Percentiles rank a stretch among this genome's conserved stretches.
These are phyloP conservation scores for Clanis bilineata DNA, from an alignment of 2,888 invertebrate genomes.

Conservation along the genomic window DNA sequence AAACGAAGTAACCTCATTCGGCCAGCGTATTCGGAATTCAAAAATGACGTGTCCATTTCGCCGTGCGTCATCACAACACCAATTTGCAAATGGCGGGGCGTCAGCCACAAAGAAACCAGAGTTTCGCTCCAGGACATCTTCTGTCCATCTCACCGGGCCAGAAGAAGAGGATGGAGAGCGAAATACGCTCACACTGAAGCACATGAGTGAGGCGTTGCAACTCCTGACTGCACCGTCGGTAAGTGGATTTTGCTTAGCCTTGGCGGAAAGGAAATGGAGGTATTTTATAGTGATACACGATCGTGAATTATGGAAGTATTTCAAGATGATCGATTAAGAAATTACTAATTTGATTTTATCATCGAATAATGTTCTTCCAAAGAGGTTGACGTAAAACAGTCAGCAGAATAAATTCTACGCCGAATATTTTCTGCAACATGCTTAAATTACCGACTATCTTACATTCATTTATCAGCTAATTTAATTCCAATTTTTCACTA, in stretches of 20 bases:
- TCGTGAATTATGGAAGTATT: too few species aligned
- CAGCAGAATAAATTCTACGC: too few species aligned
- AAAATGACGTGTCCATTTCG: slow-evolving; percentile 82
- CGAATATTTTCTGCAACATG: too few species aligned
- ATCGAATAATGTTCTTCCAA: too few species aligned
- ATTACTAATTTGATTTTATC: too few species aligned
- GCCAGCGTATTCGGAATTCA: slow-evolving; percentile 19
- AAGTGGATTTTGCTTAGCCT: slow-evolving; percentile 58
- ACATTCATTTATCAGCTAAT: too few species aligned
- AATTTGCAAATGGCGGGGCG: slow-evolving; percentile 74
- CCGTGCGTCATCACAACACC: slow-evolving; percentile 79
- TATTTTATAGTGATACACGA: too few species aligned
- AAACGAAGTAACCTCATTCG: slow-evolving; percentile 24
- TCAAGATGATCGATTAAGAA: too few species aligned
- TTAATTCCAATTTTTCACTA: too few species aligned
- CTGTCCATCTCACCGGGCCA: slow-evolving; percentile 83
- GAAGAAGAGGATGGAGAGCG: slow-evolving; percentile 84
- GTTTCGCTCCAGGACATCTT: slow-evolving; percentile 84
- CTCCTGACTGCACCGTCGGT: slow-evolving; percentile 92
- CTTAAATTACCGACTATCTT: too few species aligned
- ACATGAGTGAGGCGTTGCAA: slow-evolving; percentile 90
- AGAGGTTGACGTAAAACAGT: too few species aligned
- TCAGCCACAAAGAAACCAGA: slow-evolving; percentile 66
- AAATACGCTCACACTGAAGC: slow-evolving; percentile 88
- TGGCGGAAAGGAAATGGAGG: too few species aligned